These are phyloP conservation scores for Carollia perspicillata DNA, from an alignment of 2,113 vertebrate genomes.

Conservation along the genomic window DNA sequence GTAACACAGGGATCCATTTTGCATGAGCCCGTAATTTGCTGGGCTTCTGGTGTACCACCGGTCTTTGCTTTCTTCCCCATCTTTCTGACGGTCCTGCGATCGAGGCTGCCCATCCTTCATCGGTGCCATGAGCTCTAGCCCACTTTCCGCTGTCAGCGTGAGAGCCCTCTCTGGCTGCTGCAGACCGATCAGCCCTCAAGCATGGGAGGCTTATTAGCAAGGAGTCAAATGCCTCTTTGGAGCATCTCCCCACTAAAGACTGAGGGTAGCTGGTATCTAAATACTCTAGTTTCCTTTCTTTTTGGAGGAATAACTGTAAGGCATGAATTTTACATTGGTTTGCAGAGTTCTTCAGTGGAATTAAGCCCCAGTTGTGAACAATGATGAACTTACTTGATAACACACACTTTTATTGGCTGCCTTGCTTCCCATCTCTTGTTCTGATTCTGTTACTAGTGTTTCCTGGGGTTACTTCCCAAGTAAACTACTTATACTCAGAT, in stretches of 20 bases:
- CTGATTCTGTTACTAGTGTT: not conserved
- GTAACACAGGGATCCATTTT: not conserved
- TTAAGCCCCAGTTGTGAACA: not conserved
- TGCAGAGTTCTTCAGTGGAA: not conserved
- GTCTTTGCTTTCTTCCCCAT: not conserved
- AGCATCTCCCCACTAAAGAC: not conserved
- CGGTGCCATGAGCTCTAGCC: not conserved
- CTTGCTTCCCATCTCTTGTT: not conserved
- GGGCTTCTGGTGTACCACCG: not conserved
- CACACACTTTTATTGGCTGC: not conserved
- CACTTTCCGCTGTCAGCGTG: not conserved
- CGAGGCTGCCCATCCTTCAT: not conserved
- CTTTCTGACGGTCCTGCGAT: not conserved
- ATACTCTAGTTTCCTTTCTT: not conserved
- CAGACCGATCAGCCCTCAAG: too few species aligned
- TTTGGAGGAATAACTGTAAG: not conserved
- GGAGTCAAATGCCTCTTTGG: not conserved
- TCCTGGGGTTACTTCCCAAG: not conserved
- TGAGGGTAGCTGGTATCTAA: not conserved
- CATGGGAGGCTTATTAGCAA: not conserved
- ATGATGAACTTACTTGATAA: not conserved
- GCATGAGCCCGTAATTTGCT: not conserved
- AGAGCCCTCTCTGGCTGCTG: not conserved
- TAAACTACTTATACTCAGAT: not conserved
- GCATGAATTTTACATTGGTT: not conserved